phyloP scores from a whole-genome alignment of 2,888 invertebrate genomes.

The Pyrgus malvae region DNA sequence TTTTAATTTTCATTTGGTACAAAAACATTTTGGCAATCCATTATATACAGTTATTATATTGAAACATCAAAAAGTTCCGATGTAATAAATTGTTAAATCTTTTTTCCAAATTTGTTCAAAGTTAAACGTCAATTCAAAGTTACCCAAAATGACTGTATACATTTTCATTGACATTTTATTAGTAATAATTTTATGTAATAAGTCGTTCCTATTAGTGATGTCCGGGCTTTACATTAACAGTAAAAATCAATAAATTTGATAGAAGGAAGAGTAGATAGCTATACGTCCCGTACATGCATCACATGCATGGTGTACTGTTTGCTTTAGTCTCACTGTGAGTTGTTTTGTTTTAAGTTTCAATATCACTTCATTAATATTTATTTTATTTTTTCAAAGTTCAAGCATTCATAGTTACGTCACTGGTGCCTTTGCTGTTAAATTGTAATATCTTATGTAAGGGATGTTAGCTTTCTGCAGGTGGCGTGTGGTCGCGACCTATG shows the following conservation, averaged over 20 bases:
- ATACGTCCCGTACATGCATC: neutral
- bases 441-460: neutral
- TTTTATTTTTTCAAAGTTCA: neutral
- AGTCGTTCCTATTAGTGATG: constrained; percentile 39
- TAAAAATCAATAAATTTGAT: neutral
- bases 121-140: constrained; percentile 22
- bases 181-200: constrained; percentile 29
- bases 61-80: too few species aligned
- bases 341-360: neutral
- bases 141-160: constrained; percentile 31
- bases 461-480: neutral
- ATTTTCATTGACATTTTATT: constrained; percentile 30
- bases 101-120: too few species aligned
- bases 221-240: constrained; percentile 14
- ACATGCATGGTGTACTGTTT: too few species aligned
- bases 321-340: too few species aligned
- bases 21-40: too few species aligned
- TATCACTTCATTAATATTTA: neutral
- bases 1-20: too few species aligned
- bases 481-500: neutral
- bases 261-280: neutral
- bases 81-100: too few species aligned
- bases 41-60: too few species aligned
- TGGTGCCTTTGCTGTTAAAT: constrained; percentile 49
- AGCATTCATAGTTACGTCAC: too few species aligned